These are phyloP conservation scores for Drosophila albomicans DNA, from an alignment of 1,140 invertebrate genomes.

Conservation along the genomic window DNA sequence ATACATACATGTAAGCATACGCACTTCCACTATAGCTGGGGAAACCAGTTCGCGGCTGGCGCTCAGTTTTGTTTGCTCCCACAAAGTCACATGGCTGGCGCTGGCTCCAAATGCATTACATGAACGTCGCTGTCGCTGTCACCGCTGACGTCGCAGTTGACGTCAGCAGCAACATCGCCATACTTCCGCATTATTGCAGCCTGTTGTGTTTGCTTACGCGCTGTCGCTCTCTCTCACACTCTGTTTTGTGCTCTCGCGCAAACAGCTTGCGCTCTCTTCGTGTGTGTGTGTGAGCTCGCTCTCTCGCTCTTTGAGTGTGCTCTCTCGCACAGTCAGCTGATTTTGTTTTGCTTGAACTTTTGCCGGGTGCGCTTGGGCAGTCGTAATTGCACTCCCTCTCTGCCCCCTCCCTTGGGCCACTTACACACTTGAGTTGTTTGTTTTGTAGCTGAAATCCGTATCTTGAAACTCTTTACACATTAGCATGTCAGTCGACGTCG, in stretches of 20 bases:
- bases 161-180: constrained; percentile 41
- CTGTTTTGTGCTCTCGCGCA: not conserved
- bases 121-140: constrained; percentile 45
- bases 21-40: constrained; percentile 33
- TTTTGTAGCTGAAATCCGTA: constrained; percentile 34
- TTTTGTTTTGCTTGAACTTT: constrained; percentile 84
- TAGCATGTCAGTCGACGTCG: constrained; percentile 64
- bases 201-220: constrained; percentile 14
- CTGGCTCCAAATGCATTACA: constrained; percentile 66
- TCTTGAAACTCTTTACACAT: constrained; percentile 48
- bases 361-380: constrained; percentile 62
- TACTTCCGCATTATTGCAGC: constrained; percentile 80
- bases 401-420: constrained; percentile 7
- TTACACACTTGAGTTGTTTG: constrained; percentile 29
- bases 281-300: not conserved
- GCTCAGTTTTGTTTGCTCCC: constrained; percentile 47
- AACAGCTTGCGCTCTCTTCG: constrained; percentile 6
- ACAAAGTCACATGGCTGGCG: constrained; percentile 56
- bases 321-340: constrained; percentile 63
- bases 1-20: constrained; percentile 30
- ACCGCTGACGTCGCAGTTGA: constrained; percentile 8
- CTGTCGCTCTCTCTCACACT: constrained; percentile 11
- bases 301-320: constrained; percentile 25
- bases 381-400: constrained; percentile 36
- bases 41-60: constrained; percentile 70